Base-by-base conservation (phyloP, 1,140 invertebrate genomes). In the Homalodisca vitripennis region DNA sequence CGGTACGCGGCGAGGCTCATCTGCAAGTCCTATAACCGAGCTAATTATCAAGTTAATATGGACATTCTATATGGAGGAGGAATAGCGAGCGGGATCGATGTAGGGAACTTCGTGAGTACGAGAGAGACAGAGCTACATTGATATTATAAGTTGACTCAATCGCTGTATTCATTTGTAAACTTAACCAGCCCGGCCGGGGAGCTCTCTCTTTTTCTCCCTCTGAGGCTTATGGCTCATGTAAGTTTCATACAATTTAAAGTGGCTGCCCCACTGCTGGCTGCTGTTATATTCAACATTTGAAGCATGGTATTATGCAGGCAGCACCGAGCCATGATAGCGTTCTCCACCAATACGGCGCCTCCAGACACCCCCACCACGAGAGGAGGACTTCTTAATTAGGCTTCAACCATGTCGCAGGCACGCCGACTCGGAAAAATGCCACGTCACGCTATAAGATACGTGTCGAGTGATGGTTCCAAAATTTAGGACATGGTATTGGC, bases 41-140 rank as follows among this genome's bases (percentile, higher is more conserved):
- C 88, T 91, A 91, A 91, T 91, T 91, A 91, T 90, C 88, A 91
- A 90, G 88, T 90, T 90, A 89, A 90, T 90, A 90, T 89, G 88
- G 88, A 84, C 84, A 86, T 86, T 86, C 84, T 85, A 84, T 85
- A 83, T 83, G 82, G 82, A 83, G 82, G 77, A 84, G 82, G 81
- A 75, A 73, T 66, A 74, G 71, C 70, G 72, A 67, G 70, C 75
- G 75, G 74, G 75, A 75, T 67, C 48, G 72, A 71, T 63, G 68
- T 62, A 70, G 69, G 22, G 47, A n/a, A 67, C 55, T 46, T 30
- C 71, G 74, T 76, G 81, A 75, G 80, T 51, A 62, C 71, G 77
- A 83, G 79, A 73, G 78, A 81, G 82, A 83, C 70, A 74, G 78
- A 74, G 73, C 78, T 84, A 84, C 85, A 87, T 86, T 86, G 85